Base-by-base conservation (phyloP, 2,113 vertebrate genomes). In the Plestiodon gilberti region DNA sequence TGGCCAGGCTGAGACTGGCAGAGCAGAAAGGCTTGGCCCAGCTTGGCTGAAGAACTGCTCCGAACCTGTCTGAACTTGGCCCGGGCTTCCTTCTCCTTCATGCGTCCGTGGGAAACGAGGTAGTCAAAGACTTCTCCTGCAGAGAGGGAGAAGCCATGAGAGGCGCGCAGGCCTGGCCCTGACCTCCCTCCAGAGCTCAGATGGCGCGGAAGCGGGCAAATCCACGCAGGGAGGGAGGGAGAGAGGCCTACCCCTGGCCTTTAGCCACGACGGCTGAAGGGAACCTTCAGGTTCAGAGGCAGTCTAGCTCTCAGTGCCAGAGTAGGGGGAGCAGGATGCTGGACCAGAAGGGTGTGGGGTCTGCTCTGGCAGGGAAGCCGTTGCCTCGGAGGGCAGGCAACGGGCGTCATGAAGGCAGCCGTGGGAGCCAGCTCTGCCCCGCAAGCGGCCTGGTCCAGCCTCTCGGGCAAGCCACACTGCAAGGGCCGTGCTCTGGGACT, bases 61-160 rank as follows among this genome's bases (percentile, higher is more conserved):
- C 84, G 4, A 5, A 96, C 96, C 96, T 96, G 96, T 82, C 96
- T 91, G 90, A 96, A 96, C 85, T 97, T 97, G 92, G 96, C 96
- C 38, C 98, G 94, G 3, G 98, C 98, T 87, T 98, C 98, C 87
- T 98, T 98, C 96, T 98, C 98, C 94, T 98, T 98, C 98, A 98
- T 98, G 83, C 98, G 97, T 91, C 98, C 98, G 0, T 98, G 98
- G 30, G 98, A 97, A 94, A 98, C 98, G 89, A 98, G 97, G 97
- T 98, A 98, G 95, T 98, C 98, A 28, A 98, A 98, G 71, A 97
- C 96, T 91, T 97, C 96, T 71, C 96, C 96, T 97, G 88, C 6
- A 2, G 65, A 13, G 62, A 3, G 4, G 2, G 10, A 0, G 28
- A 22, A 1, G 28, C n/a, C n/a, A n/a, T n/a, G n/a, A n/a, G n/a